These are phyloP conservation scores for Volucella inanis DNA, from an alignment of 2,888 invertebrate genomes.

Conservation along the genomic window DNA sequence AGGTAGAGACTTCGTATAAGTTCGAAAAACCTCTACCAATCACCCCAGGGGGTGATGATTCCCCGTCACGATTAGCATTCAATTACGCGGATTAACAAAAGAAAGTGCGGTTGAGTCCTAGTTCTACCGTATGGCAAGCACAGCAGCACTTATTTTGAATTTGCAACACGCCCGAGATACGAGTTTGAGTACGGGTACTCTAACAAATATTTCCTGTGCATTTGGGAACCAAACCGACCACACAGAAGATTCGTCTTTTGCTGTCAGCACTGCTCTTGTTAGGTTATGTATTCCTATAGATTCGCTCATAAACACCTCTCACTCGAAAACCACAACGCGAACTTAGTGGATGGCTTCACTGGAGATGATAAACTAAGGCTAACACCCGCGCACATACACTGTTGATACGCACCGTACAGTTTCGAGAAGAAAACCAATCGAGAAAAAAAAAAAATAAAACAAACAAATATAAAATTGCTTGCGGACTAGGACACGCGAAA, in stretches of 20 bases:
- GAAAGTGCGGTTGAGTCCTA: neutral
- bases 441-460: neutral
- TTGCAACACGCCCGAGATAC: constrained; percentile 8
- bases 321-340: constrained; percentile 22
- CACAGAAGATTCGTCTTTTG: constrained; percentile 17
- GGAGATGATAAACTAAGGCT: neutral
- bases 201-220: neutral
- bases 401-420: constrained; percentile 48
- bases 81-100: constrained; percentile 56
- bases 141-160: constrained; percentile 28
- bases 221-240: constrained; percentile 22
- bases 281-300: constrained; percentile 32
- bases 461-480: constrained; percentile 32
- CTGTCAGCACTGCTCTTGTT: constrained; percentile 34
- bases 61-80: constrained; percentile 52
- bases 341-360: constrained; percentile 3
- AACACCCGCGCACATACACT: constrained; percentile 44
- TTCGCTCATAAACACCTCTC: constrained; percentile 46
- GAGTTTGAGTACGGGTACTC: too few species aligned
- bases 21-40: constrained; percentile 22
- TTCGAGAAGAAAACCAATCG: neutral
- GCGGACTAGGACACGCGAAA: constrained; percentile 64
- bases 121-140: constrained; percentile 18
- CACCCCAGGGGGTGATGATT: neutral
- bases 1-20: too few species aligned